Conservation (phyloP, 2,113 vertebrate genomes). For the Malurus cyaneus region DNA sequence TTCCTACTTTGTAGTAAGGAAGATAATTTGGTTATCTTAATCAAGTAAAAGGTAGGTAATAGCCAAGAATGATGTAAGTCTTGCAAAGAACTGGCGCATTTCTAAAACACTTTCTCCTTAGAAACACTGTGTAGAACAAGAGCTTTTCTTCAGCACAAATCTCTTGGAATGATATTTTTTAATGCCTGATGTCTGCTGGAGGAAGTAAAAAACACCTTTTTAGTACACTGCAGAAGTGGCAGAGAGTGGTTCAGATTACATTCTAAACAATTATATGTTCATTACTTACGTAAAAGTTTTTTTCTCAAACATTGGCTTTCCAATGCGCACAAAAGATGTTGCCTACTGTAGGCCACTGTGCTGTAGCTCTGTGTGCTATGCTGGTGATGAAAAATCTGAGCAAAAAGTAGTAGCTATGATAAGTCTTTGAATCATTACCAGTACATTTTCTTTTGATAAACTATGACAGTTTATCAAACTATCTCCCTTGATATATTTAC, state of each 20-base stretch:
- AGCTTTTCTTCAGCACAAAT: not conserved
- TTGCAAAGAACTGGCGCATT: not conserved
- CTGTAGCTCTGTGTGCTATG: not conserved
- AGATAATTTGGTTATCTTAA: not conserved
- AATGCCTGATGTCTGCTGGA: not conserved
- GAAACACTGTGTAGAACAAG: not conserved
- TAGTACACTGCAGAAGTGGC: not conserved
- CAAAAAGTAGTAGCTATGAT: not conserved
- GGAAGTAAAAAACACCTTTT: not conserved
- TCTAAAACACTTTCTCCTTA: not conserved
- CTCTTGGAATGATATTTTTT: not conserved
- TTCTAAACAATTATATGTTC: not conserved
- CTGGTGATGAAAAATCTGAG: not conserved
- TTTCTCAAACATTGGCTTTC: not conserved
- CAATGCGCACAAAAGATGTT: not conserved
- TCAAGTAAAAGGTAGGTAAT: not conserved
- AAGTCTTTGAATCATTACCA: not conserved
- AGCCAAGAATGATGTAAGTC: not conserved
- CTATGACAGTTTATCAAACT: conserved; percentile 2
- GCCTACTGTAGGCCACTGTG: not conserved
- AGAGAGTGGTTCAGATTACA: not conserved
- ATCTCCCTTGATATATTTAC: not conserved
- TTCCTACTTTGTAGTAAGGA: not conserved
- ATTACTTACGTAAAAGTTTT: not conserved
- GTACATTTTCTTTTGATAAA: not conserved